phyloP scores from a whole-genome alignment of 2,888 invertebrate species.

The Xanthorhoe spadicearia region DNA sequence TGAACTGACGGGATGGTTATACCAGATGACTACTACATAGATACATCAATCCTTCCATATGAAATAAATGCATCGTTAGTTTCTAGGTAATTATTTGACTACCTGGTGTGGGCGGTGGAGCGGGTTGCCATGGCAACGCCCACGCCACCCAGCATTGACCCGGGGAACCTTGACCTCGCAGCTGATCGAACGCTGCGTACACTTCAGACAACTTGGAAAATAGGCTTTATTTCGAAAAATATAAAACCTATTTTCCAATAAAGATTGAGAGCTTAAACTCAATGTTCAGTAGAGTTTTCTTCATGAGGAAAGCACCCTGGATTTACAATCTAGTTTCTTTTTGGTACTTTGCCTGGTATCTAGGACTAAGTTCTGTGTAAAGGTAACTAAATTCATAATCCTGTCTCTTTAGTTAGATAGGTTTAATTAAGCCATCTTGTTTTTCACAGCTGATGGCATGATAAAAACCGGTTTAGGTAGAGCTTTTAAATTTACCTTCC shows the following conservation, averaged over 20 bases:
- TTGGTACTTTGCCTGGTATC: neutral
- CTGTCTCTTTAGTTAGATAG: too few species aligned
- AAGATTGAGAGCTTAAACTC: too few species aligned
- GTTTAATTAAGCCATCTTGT: too few species aligned
- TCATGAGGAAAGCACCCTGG: neutral
- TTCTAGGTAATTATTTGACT: constrained; percentile 77
- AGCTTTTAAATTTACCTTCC: too few species aligned
- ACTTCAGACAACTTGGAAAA: neutral
- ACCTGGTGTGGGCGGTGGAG: constrained; percentile 76
- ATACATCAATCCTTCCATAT: constrained; percentile 9
- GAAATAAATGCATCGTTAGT: constrained; percentile 45
- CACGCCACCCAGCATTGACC: constrained; percentile 76
- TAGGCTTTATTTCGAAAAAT: neutral
- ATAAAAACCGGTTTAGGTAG: too few species aligned
- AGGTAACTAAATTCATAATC: too few species aligned
- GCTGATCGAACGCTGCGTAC: constrained; percentile 60
- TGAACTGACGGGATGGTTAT: too few species aligned
- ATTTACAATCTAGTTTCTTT: neutral
- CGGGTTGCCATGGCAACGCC: constrained; percentile 76
- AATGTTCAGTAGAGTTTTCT: neutral
- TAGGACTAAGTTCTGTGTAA: too few species aligned
- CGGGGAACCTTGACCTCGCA: constrained; percentile 79
- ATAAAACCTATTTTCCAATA: too few species aligned
- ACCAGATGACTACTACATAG: too few species aligned
- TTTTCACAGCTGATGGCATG: too few species aligned